phyloP scores from a whole-genome alignment of 30 jellyfish, hydroid and myxozoan genomes.

The Aurelia coerulea region DNA sequence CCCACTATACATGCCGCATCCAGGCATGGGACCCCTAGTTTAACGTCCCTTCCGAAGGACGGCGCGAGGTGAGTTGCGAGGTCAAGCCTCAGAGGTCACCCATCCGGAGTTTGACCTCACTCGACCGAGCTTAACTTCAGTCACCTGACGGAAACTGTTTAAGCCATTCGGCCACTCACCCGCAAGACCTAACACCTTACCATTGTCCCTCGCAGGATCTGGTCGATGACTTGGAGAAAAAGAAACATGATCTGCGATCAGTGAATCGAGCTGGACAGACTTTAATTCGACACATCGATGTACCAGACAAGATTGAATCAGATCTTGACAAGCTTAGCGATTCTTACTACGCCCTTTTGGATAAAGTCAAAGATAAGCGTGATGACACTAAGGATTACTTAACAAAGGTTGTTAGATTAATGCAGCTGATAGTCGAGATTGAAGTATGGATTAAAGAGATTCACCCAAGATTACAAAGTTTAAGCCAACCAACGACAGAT shows the following conservation, averaged over 20 bases:
- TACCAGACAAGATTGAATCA: constrained; percentile 80
- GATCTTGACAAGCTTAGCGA: constrained; percentile 93
- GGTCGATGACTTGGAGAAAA: constrained; percentile 73
- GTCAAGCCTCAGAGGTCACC: no score
- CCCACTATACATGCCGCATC: no score
- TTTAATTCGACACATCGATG: constrained; percentile 81
- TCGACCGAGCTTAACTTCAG: no score
- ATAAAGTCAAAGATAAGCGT: constrained; percentile 75
- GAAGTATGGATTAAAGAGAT: constrained; percentile 89
- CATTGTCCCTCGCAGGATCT: constrained; percentile 56
- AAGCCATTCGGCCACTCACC: no score
- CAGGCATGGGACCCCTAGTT: no score
- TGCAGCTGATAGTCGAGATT: constrained; percentile 69
- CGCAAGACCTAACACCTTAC: no score
- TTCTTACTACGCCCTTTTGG: constrained; percentile 62
- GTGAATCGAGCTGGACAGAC: constrained; percentile 94
- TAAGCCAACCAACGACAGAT: constrained; percentile 65
- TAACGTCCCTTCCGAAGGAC: no score
- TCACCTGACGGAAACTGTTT: no score
- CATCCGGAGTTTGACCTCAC: no score
- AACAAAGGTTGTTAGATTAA: constrained; percentile 37
- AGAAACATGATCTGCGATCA: constrained; percentile 90
- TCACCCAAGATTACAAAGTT: constrained; percentile 24
- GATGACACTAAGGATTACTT: constrained; percentile 63
- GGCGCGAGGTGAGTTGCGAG: no score